phyloP scores from a whole-genome alignment of 23 tunicate species.

The Phallusia fumigata region DNA sequence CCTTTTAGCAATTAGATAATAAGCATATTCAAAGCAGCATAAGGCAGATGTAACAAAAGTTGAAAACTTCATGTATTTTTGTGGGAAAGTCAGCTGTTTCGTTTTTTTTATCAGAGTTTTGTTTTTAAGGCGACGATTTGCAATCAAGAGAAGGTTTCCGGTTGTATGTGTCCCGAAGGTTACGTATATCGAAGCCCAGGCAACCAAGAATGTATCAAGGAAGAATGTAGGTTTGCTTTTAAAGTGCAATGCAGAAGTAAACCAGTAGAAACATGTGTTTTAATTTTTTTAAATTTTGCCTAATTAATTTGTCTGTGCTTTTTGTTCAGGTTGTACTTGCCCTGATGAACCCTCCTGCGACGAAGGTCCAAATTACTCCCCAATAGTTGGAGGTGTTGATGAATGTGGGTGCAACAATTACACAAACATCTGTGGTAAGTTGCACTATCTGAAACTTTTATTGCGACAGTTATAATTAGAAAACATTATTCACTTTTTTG shows the following conservation, averaged over 20 bases:
- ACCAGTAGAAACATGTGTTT: background rate
- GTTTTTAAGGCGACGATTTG: background rate
- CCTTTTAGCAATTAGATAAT: too few species aligned
- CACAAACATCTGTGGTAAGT: conserved; percentile 15
- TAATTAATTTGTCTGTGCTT: background rate
- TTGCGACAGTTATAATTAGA: too few species aligned
- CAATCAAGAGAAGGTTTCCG: background rate
- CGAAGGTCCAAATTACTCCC: conserved; percentile 5
- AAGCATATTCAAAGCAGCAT: too few species aligned
- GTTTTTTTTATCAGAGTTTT: background rate
- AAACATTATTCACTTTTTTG: too few species aligned
- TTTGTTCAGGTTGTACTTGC: conserved; percentile 11
- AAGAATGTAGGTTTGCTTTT: conserved; percentile 13
- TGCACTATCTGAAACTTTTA: too few species aligned
- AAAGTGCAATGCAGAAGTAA: too few species aligned
- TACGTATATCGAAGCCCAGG: background rate
- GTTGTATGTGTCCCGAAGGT: conserved; percentile 21
- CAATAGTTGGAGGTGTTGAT: conserved; percentile 2
- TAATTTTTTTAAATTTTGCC: too few species aligned
- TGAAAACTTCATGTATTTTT: too few species aligned
- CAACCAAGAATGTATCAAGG: conserved; percentile 9
- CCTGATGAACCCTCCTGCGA: conserved; percentile 17
- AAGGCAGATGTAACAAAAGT: too few species aligned
- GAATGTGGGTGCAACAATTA: conserved; percentile 19
- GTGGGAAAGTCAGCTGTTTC: too few species aligned